These are phyloP conservation scores for Prionace glauca DNA, from an alignment of 2,797 vertebrate species.

Conservation along the genomic window DNA sequence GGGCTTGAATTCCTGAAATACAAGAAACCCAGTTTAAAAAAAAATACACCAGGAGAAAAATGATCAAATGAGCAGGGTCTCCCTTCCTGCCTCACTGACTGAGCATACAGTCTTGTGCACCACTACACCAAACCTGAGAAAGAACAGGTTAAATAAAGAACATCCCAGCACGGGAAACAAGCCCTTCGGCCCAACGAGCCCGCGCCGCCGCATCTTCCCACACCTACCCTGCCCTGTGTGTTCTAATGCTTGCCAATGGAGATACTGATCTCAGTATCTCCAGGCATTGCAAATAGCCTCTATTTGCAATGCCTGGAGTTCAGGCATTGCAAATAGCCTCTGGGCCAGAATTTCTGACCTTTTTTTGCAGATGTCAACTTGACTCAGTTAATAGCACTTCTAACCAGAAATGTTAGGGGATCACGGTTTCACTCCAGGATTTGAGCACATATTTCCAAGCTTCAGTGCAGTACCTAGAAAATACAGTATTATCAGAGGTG, in stretches of 20 bases:
- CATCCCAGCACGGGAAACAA: no score
- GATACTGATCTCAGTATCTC: not conserved
- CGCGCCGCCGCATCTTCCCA: no score
- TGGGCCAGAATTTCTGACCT: not conserved
- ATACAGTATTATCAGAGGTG: not conserved
- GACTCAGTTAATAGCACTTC: not conserved
- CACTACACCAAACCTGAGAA: not conserved
- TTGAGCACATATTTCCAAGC: not conserved
- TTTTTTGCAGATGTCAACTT: not conserved
- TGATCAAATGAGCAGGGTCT: not conserved
- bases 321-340: not conserved
- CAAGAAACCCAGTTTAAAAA: not conserved
- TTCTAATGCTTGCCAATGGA: not conserved
- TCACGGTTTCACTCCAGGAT: not conserved
- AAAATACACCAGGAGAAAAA: not conserved
- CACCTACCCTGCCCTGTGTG: no score
- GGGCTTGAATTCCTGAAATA: slow-evolving; percentile 49
- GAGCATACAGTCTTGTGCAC: not conserved
- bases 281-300: not conserved
- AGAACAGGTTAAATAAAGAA: not conserved
- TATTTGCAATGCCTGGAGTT: no score
- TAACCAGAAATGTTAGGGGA: not conserved
- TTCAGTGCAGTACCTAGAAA: not conserved
- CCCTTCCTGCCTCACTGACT: not conserved
- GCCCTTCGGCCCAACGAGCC: no score